Conservation (phyloP, 2,888 invertebrate genomes). For the Syritta pipiens region DNA sequence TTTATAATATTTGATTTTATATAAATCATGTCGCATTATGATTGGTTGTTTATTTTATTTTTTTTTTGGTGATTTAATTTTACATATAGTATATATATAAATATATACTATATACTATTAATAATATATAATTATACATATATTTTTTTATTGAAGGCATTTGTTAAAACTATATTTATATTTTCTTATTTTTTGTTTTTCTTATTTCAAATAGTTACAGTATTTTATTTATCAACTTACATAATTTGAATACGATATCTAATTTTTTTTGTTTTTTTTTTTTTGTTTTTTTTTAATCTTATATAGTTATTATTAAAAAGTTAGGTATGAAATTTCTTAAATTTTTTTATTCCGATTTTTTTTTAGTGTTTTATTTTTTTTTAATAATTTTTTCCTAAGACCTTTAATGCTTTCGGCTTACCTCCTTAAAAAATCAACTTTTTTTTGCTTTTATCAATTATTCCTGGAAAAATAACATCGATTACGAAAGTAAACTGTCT, state of each 20-base stretch:
- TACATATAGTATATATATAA: constrained; percentile 27
- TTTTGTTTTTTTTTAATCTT: constrained; percentile 47
- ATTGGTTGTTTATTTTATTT: constrained; percentile 56
- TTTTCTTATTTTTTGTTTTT: constrained; percentile 63
- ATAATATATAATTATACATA: constrained; percentile 67
- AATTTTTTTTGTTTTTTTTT: constrained; percentile 59
- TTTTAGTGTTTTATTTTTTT: constrained; percentile 55
- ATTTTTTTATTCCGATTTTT: constrained; percentile 69
- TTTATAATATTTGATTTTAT: constrained; percentile 49
- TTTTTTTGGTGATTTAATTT: constrained; percentile 59
- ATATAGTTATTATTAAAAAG: constrained; percentile 66
- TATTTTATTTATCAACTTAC: constrained; percentile 65
- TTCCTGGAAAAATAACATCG: constrained; percentile 54
- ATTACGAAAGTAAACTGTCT: constrained; percentile 54
- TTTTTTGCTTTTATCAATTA: constrained; percentile 21
- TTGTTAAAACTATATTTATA: constrained; percentile 70
- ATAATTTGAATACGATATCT: constrained; percentile 70
- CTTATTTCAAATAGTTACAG: constrained; percentile 63
- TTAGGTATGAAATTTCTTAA: constrained; percentile 70
- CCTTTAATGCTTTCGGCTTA: constrained; percentile 63
- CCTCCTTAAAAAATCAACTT: constrained; percentile 56
- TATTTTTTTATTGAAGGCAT: constrained; percentile 64
- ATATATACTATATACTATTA: constrained; percentile 57
- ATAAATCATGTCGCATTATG: constrained; percentile 44
- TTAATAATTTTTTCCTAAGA: constrained; percentile 58